Evolutionary conservation across 2,113 vertebrate species (phyloP).

Genomic region (Ammodytes marinus): DNA sequence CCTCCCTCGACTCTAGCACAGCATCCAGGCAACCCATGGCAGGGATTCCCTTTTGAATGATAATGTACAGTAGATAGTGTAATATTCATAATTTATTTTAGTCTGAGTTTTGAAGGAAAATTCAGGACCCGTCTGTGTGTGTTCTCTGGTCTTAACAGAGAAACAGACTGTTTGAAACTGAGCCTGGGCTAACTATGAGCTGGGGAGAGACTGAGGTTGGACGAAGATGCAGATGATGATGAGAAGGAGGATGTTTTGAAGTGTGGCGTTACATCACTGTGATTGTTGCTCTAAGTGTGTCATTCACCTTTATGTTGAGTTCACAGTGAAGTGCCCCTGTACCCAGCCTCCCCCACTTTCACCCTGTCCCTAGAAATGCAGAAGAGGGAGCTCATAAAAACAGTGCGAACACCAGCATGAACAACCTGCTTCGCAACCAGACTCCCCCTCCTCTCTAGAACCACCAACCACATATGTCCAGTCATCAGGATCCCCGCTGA

Average conservation of each 20-base stretch:
- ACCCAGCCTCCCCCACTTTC: neutral
- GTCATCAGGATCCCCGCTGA: conserved; percentile 41
- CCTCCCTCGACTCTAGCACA: conserved; percentile 79
- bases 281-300: conserved; percentile 40
- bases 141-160: conserved; percentile 90
- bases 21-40: conserved; percentile 90
- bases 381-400: conserved; percentile 61
- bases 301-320: conserved; percentile 70
- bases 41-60: conserved; percentile 95
- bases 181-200: conserved; percentile 37
- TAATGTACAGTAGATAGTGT: conserved; percentile 91
- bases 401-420: conserved; percentile 87
- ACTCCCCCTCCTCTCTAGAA: conserved; percentile 36
- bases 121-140: conserved; percentile 73
- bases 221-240: conserved; percentile 36
- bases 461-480: conserved; percentile 10
- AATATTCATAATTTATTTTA: conserved; percentile 96
- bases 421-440: conserved; percentile 67
- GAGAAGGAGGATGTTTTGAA: conserved; percentile 10
- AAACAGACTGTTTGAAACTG: conserved; percentile 67
- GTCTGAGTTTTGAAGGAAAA: conserved; percentile 87
- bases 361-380: conserved; percentile 19
- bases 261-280: conserved; percentile 19
- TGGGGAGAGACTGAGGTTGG: conserved; percentile 32
- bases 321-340: conserved; percentile 62